Evolutionary conservation across 2,797 vertebrate species (phyloP).

Genomic region (Cynopterus sphinx): DNA sequence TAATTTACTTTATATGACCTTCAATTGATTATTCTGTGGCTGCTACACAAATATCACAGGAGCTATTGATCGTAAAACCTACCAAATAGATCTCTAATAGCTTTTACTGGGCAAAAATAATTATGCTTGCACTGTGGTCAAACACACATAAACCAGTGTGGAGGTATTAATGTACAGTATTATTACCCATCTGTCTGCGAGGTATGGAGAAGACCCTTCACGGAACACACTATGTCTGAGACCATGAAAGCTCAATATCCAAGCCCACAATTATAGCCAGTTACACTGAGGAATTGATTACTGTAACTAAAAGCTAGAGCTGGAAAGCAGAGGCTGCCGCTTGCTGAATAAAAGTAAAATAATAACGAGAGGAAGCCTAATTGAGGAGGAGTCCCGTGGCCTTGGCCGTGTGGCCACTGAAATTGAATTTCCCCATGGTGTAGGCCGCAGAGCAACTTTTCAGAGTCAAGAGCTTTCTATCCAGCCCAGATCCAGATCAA

Average conservation of each 20-base stretch:
- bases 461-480: constrained; percentile 78
- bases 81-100: constrained; percentile 93
- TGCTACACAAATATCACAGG: constrained; percentile 94
- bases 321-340: constrained; percentile 74
- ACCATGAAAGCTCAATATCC: constrained; percentile 82
- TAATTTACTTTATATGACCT: constrained; percentile 95
- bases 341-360: constrained; percentile 84
- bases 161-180: constrained; percentile 90
- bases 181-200: constrained; percentile 90
- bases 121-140: constrained; percentile 90
- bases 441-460: constrained; percentile 58
- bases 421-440: constrained; percentile 76
- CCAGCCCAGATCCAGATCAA: constrained; percentile 65
- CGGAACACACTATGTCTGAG: constrained; percentile 76
- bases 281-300: constrained; percentile 86
- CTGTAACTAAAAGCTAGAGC: constrained; percentile 84
- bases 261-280: constrained; percentile 83
- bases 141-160: constrained; percentile 90
- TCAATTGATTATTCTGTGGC: constrained; percentile 92
- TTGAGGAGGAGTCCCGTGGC: constrained; percentile 67
- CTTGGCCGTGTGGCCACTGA: constrained; percentile 48
- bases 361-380: constrained; percentile 76
- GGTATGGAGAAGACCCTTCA: constrained; percentile 81
- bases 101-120: constrained; percentile 91
- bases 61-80: constrained; percentile 94